Evolutionary conservation across 2,888 invertebrate species (phyloP).

Genomic region (Drosophila nigricruria): DNA sequence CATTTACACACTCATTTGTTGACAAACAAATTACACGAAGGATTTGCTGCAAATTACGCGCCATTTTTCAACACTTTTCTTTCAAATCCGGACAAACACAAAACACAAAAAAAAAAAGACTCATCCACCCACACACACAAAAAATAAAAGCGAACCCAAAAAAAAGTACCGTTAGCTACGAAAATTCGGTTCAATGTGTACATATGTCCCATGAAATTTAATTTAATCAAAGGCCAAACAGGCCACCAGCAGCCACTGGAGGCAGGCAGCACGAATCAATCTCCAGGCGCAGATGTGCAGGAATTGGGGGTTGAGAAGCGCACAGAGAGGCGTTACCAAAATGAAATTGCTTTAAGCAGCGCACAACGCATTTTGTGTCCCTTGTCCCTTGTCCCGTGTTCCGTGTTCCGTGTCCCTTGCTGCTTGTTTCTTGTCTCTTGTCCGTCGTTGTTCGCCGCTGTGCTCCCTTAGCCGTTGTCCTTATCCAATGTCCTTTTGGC

Average conservation of each 20-base stretch:
- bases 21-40: slow-evolving; percentile 77
- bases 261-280: slow-evolving; percentile 82
- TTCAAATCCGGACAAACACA: slow-evolving; percentile 53
- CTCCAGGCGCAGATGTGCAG: slow-evolving; percentile 61
- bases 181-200: slow-evolving; percentile 67
- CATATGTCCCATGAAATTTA: slow-evolving; percentile 82
- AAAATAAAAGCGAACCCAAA: slow-evolving; percentile 7
- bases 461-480: slow-evolving; percentile 55
- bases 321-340: slow-evolving; percentile 59
- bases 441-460: slow-evolving; percentile 10
- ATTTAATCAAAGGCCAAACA: slow-evolving; percentile 83
- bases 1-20: slow-evolving; percentile 79
- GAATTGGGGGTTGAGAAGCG: slow-evolving; percentile 23
- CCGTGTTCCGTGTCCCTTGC: slow-evolving; percentile 35
- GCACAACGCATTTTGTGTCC: slow-evolving; percentile 66
- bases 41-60: slow-evolving; percentile 76
- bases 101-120: slow-evolving; percentile 26
- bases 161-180: slow-evolving; percentile 31
- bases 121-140: background rate
- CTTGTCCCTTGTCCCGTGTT: slow-evolving; percentile 33
- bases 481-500: slow-evolving; percentile 73
- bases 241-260: slow-evolving; percentile 41
- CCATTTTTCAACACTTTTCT: slow-evolving; percentile 74
- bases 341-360: slow-evolving; percentile 77
- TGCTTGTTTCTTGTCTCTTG: slow-evolving; percentile 42